Percentiles rank a stretch among this genome's conserved stretches.
phyloP scores from a whole-genome alignment of 2,113 vertebrate species.

The Phylloscopus whistleri region DNA sequence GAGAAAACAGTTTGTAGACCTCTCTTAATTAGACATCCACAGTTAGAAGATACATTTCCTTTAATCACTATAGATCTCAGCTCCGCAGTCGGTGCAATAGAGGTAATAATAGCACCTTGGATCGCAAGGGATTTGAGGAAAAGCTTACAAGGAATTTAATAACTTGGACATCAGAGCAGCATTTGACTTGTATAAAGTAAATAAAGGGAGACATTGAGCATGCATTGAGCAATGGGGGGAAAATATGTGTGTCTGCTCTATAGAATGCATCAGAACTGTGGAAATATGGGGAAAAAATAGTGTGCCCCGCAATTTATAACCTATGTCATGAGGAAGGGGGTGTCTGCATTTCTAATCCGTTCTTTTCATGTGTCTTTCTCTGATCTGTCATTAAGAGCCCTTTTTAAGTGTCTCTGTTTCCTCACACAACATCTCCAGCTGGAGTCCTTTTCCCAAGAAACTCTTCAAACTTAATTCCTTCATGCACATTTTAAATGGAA shows the following conservation, averaged over 20 bases:
- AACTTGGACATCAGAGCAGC: background rate
- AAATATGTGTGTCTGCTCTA: background rate
- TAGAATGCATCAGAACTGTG: background rate
- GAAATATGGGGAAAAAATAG: background rate
- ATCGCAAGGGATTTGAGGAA: constrained; percentile 1
- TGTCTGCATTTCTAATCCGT: background rate
- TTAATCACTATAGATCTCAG: constrained; percentile 33
- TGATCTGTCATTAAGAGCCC: background rate
- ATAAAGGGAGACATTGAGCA: background rate
- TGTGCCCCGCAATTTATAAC: background rate
- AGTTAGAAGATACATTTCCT: constrained; percentile 45
- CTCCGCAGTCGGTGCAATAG: background rate
- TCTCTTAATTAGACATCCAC: constrained; percentile 46
- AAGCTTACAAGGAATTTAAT: constrained; percentile 35
- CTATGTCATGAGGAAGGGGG: rapidly evolving
- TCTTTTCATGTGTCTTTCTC: background rate
- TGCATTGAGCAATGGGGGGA: background rate
- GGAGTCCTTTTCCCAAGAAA: background rate
- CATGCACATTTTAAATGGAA: background rate
- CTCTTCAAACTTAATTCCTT: background rate
- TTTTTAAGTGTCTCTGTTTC: background rate
- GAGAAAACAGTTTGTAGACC: constrained; percentile 42
- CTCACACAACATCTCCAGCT: background rate
- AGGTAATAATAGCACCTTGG: constrained; percentile 35
- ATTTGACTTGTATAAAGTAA: constrained; percentile 4